A percentile compares a stretch with the other conserved stretches of the same genome.
Conservation (phyloP, 1,140 invertebrate species). For the Mycetomoellerius zeteki region DNA sequence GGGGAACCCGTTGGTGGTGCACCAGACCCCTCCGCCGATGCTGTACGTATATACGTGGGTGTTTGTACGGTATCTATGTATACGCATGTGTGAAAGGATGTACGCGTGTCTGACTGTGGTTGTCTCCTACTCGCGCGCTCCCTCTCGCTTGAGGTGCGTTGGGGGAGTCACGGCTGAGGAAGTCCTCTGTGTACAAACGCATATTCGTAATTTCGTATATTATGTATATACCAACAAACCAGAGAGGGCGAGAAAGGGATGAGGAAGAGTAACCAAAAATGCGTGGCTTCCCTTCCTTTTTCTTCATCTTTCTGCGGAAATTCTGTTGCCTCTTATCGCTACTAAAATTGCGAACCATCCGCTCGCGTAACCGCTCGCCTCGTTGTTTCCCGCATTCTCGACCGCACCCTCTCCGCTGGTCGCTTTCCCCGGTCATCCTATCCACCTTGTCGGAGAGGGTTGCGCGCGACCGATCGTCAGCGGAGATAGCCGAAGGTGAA, state of each 20-base stretch:
- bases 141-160: conserved; percentile 2
- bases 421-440: conserved; percentile 53
- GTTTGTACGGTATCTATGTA: background rate
- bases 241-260: background rate
- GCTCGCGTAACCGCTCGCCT: background rate
- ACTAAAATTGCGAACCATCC: background rate
- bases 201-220: background rate
- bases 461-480: conserved; percentile 42
- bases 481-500: conserved; percentile 50
- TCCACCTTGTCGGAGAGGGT: conserved; percentile 41
- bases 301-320: background rate
- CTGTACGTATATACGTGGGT: background rate
- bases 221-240: background rate
- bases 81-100: background rate
- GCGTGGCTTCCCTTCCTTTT: background rate
- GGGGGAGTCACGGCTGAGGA: background rate
- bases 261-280: background rate
- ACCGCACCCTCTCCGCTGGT: conserved; percentile 46
- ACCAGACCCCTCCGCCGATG: conserved; percentile 22
- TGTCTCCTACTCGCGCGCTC: conserved; percentile 17
- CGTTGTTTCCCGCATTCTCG: conserved; percentile 28
- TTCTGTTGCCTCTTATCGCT: background rate
- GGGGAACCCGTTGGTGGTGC: conserved; percentile 26
- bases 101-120: conserved; percentile 1
- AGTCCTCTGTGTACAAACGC: conserved; percentile 15